Base-by-base conservation (phyloP, 2,113 vertebrate genomes). In the Xerus inauris region DNA sequence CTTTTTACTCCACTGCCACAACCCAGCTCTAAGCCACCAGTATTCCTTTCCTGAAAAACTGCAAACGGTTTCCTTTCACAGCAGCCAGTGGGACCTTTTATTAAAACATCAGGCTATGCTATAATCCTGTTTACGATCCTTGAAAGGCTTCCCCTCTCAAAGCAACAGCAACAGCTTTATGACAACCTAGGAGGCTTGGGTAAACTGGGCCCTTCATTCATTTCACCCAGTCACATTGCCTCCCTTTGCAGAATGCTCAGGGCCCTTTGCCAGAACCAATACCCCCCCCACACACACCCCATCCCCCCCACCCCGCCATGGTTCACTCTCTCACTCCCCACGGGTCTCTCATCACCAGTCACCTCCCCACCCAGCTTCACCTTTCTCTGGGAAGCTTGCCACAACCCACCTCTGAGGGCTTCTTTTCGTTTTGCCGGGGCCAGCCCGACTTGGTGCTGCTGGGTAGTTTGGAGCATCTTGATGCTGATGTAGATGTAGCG, bases 351-450 rank as follows among this genome's bases (percentile, higher is more conserved):
- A 1, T 57, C 71, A 64, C 69, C 82, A 75, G 57, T 14, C 5
- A 1, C 82, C 24, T 12, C 42, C 30, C 38, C 22, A 13, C 19
- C 45, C 32, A 11, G 6, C 30, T 22, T 45, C 38, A 4, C 47
- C 32, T 38, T 82, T 24, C 17, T 67, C 35, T 4, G 72, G 24
- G 77, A 49, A 40, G 16, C 38, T 10, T 13, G 2, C 19, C 54
- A 12, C 30, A 19, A 83, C 97, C 54, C 76, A 99, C 99, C 99
- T 99, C 99, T 40, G 99, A 99, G 16, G 99, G 99, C 96, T 99
- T 99, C 99, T 99, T 99, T 97, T 99, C 99, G 98, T 99, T 99
- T 97, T 99, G 99, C 64, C 99, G 99, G 92, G 99, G 98, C 99
- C 99, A 99, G 97, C 99, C 98, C 94, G 99, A 99, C 98, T 99